Conservation (phyloP, 2,888 invertebrate species). For the Lepetodrilus schrolli region DNA sequence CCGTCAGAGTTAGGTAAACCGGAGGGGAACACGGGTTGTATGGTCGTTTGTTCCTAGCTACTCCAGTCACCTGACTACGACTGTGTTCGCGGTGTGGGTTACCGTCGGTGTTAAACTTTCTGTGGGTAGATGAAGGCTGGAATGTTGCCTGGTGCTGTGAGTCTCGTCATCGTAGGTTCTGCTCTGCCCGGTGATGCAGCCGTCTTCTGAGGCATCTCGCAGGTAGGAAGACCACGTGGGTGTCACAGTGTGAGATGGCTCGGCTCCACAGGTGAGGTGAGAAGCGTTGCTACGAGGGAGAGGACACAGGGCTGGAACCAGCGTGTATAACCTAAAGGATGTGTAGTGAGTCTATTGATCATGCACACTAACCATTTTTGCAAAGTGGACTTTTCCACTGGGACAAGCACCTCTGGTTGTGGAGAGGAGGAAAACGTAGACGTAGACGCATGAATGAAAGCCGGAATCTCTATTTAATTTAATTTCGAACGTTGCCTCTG, state of each 20-base stretch:
- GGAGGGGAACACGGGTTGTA: not conserved
- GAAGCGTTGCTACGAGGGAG: not conserved
- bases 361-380: not conserved
- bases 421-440: not conserved
- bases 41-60: not conserved
- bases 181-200: not conserved
- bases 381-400: conserved; percentile 12
- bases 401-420: too few relatives aligned
- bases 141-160: not conserved
- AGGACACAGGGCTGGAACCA: not conserved
- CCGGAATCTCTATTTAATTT: too few relatives aligned
- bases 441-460: not conserved
- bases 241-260: not conserved
- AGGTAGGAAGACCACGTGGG: too few relatives aligned
- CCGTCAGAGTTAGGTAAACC: not conserved
- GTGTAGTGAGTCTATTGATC: conserved; percentile 9
- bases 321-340: not conserved
- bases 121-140: not conserved
- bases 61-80: not conserved
- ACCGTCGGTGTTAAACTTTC: too few relatives aligned
- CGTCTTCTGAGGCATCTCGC: too few relatives aligned
- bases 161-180: not conserved
- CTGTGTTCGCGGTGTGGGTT: not conserved
- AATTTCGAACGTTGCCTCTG: not conserved
- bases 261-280: not conserved